phyloP scores from a whole-genome alignment of 1,140 invertebrate species.

The Ceratitis capitata region DNA sequence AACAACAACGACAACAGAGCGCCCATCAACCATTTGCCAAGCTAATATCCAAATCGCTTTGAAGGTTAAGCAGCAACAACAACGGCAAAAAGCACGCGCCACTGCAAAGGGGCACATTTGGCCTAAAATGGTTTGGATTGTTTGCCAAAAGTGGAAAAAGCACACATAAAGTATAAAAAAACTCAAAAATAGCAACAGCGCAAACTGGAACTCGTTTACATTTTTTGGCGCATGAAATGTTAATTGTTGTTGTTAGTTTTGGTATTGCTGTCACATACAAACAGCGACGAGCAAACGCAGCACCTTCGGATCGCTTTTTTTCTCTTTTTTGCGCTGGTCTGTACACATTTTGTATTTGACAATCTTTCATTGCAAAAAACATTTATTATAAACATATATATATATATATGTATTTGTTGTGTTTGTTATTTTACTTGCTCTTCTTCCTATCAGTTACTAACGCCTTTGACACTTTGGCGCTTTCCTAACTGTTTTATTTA shows the following conservation, averaged over 20 bases:
- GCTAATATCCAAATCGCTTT: neutral
- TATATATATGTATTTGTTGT: neutral
- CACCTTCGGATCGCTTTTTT: neutral
- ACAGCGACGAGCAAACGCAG: too few species aligned
- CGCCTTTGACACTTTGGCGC: neutral
- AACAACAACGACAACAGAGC: neutral
- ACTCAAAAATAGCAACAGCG: too few species aligned
- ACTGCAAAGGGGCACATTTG: neutral
- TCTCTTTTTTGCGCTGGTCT: neutral
- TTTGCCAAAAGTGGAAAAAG: conserved; percentile 16
- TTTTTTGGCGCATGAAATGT: neutral
- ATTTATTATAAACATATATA: too few species aligned
- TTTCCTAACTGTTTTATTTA: neutral
- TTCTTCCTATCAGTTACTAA: neutral
- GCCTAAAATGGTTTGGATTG: neutral
- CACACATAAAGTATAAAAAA: neutral
- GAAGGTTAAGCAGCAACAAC: neutral
- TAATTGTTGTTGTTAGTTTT: neutral
- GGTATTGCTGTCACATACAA: neutral
- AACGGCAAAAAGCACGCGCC: neutral
- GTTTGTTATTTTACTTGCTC: neutral
- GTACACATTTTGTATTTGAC: neutral
- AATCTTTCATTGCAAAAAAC: neutral
- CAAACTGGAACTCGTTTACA: too few species aligned
- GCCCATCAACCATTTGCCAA: neutral